Evolutionary conservation across 2,888 invertebrate species (phyloP).

Genomic region (Koerneria pararmatus): DNA sequence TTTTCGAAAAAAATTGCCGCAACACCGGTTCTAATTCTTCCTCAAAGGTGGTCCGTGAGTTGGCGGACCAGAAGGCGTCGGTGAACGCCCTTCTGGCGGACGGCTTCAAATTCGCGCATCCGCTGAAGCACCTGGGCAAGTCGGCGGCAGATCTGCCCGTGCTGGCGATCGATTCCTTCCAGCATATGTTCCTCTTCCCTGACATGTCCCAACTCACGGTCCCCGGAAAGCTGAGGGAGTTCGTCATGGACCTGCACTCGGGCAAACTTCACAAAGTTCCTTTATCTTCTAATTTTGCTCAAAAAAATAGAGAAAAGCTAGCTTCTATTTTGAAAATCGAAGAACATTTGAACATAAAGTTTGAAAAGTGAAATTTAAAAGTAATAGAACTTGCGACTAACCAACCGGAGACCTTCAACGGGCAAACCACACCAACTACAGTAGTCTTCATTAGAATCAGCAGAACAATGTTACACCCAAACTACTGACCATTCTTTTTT

Average conservation of each 20-base stretch:
- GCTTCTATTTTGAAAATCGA: no score
- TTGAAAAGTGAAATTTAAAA: no score
- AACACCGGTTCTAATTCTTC: conserved; percentile 19
- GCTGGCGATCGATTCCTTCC: conserved; percentile 95
- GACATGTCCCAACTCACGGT: conserved; percentile 68
- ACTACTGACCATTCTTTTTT: no score
- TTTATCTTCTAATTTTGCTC: no score
- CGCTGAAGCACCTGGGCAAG: conserved; percentile 93
- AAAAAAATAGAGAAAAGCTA: no score
- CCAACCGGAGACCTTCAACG: no score
- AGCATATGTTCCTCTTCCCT: conserved; percentile 96
- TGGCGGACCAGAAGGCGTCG: conserved; percentile 82
- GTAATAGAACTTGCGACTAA: no score
- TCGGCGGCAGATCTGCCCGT: conserved; percentile 78
- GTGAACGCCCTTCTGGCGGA: conserved; percentile 97
- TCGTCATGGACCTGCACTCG: conserved; percentile 85
- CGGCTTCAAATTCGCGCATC: conserved; percentile 92
- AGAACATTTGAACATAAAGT: no score
- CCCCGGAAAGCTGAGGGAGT: conserved; percentile 46
- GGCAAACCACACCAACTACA: no score
- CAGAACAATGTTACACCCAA: no score
- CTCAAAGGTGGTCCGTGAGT: conserved; percentile 71
- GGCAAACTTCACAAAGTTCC: conserved; percentile 87
- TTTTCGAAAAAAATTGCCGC: no score
- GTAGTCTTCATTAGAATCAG: no score